Evolutionary conservation across 2,113 vertebrate species (phyloP).

Genomic region (Amia ocellicauda): DNA sequence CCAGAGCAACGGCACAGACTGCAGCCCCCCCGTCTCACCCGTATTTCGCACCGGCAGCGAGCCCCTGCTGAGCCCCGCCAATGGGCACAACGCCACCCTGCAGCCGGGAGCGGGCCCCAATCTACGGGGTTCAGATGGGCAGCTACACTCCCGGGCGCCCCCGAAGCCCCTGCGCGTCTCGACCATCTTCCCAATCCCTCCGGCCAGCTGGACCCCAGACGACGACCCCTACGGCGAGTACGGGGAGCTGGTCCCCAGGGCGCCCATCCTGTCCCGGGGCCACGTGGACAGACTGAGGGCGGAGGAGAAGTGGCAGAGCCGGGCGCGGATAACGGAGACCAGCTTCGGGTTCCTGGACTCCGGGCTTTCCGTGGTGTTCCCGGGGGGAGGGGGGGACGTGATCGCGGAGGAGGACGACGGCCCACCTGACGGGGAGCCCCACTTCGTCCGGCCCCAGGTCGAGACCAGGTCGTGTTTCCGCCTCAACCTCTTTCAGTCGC

Average conservation of each 20-base stretch:
- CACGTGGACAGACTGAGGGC: slow-evolving; percentile 64
- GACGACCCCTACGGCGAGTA: slow-evolving; percentile 59
- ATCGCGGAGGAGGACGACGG: slow-evolving; percentile 27
- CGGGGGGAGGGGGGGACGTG: slow-evolving; percentile 29
- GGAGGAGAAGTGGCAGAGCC: slow-evolving; percentile 71
- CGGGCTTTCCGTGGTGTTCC: background rate
- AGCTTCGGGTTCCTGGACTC: slow-evolving; percentile 73
- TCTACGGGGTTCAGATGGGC: slow-evolving; percentile 76
- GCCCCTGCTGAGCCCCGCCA: slow-evolving; percentile 61
- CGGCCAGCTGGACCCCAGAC: slow-evolving; percentile 10
- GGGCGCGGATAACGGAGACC: slow-evolving; percentile 70
- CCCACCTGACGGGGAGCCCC: slow-evolving; percentile 41
- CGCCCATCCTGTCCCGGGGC: slow-evolving; percentile 37
- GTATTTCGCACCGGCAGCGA: slow-evolving; percentile 77
- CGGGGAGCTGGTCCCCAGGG: slow-evolving; percentile 67
- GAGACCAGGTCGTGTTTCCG: slow-evolving; percentile 63
- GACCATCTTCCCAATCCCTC: slow-evolving; percentile 50
- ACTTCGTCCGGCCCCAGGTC: slow-evolving; percentile 63
- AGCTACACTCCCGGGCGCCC: slow-evolving; percentile 74
- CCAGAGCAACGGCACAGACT: slow-evolving; percentile 30
- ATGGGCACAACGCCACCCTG: slow-evolving; percentile 36
- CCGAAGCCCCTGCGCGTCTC: slow-evolving; percentile 74
- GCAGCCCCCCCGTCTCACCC: slow-evolving; percentile 49
- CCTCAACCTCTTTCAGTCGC: slow-evolving; percentile 59
- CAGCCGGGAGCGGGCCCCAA: slow-evolving; percentile 44